Evolutionary conservation across 1,140 invertebrate species (phyloP).

Genomic region (Cotesia typhae): DNA sequence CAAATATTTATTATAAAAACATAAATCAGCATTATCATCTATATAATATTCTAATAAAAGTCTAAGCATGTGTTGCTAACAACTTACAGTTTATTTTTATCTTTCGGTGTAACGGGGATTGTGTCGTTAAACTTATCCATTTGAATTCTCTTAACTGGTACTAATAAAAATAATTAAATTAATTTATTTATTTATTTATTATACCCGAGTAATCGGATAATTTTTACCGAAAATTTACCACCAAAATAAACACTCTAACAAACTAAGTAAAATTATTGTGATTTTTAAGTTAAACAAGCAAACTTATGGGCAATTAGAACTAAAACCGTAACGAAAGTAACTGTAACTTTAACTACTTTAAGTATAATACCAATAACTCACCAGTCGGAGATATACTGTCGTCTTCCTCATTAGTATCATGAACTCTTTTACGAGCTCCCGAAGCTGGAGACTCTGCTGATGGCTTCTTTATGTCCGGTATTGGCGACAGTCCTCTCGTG

Average conservation of each 20-base stretch:
- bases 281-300: constrained; percentile 10
- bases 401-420: constrained; percentile 51
- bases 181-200: too few species aligned
- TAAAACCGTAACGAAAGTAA: constrained; percentile 43
- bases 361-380: constrained; percentile 50
- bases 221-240: too few species aligned
- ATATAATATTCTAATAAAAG: neutral
- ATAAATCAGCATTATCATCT: too few species aligned
- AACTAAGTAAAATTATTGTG: too few species aligned
- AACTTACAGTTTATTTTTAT: constrained; percentile 29
- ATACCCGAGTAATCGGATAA: too few species aligned
- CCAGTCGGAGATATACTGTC: constrained; percentile 58
- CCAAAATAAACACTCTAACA: too few species aligned
- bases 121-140: constrained; percentile 28
- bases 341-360: constrained; percentile 41
- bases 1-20: constrained; percentile 30
- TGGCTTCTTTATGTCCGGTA: neutral
- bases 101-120: constrained; percentile 42
- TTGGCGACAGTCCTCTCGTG: neutral
- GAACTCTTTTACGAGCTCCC: constrained; percentile 58
- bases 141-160: neutral
- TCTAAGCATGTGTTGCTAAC: neutral
- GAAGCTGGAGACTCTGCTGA: constrained; percentile 52
- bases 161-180: too few species aligned
- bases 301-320: constrained; percentile 49